Conservation (phyloP, 1,140 invertebrate species). For the Chironomus tepperi region DNA sequence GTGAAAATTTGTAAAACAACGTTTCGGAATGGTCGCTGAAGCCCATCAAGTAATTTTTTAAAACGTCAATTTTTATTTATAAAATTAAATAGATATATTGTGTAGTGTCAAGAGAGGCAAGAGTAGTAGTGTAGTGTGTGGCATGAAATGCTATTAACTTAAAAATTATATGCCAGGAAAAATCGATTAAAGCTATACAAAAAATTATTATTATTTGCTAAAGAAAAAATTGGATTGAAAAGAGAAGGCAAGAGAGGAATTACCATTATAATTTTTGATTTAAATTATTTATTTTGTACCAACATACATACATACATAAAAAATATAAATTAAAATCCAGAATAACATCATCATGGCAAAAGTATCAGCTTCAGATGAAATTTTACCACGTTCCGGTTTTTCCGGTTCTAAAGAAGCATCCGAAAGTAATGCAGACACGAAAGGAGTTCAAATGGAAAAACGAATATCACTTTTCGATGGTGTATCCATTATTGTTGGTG, state of each 20-base stretch:
- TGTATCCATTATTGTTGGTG: conserved; percentile 84
- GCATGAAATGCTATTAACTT: conserved; percentile 13
- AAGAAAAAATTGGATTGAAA: not conserved
- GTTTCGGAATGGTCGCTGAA: not conserved
- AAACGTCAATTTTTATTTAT: not conserved
- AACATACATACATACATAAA: not conserved
- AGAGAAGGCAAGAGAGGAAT: not conserved
- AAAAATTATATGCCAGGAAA: not conserved
- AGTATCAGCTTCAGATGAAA: conserved; percentile 34
- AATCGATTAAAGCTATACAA: not conserved
- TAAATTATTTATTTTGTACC: not conserved
- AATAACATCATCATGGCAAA: conserved; percentile 31
- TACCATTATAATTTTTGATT: too few species aligned
- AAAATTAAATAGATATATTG: not conserved
- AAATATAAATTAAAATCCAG: conserved; percentile 25
- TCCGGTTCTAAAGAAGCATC: conserved; percentile 29
- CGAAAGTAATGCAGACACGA: conserved; percentile 26
- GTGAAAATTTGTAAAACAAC: not conserved
- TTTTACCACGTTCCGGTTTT: conserved; percentile 36
- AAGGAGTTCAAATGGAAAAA: conserved; percentile 66
- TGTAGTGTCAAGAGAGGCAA: not conserved
- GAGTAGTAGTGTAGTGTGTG: not conserved
- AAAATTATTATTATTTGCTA: not conserved
- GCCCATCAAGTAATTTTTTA: not conserved
- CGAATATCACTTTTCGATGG: conserved; percentile 83